A percentile compares a stretch with the other conserved stretches of the same genome.
phyloP scores from a whole-genome alignment of 2,113 vertebrate genomes.

The Phylloscopus trochiloides region DNA sequence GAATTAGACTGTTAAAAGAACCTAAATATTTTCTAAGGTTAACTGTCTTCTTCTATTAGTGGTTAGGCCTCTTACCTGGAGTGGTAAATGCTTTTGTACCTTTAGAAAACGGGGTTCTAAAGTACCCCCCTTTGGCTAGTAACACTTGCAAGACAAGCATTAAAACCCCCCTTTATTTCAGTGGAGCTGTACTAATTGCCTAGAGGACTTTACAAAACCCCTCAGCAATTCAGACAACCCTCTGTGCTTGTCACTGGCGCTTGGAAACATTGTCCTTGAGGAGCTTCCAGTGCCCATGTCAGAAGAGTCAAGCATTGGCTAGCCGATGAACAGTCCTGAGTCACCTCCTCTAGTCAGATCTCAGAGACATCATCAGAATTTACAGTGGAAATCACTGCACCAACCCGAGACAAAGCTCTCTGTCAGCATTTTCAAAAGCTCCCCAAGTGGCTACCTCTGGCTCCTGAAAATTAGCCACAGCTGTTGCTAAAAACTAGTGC shows the following conservation, averaged over 20 bases:
- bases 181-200: neutral
- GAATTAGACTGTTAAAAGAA: neutral
- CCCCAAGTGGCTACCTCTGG: neutral
- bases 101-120: neutral
- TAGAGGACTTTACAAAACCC: neutral
- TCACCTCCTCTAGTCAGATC: neutral
- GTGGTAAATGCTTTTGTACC: neutral
- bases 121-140: neutral
- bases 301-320: neutral
- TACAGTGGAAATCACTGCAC: neutral
- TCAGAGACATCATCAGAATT: neutral
- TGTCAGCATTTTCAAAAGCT: neutral
- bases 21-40: neutral
- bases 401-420: constrained; percentile 2
- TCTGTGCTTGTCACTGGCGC: neutral
- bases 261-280: neutral
- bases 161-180: neutral
- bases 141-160: neutral
- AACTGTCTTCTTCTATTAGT: neutral
- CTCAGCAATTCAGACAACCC: neutral
- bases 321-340: neutral
- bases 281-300: neutral
- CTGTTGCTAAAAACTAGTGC: constrained; percentile 51
- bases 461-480: constrained; percentile 67
- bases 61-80: neutral